A percentile compares a stretch with the other conserved stretches of the same genome.
These are phyloP conservation scores for Rhogogaster chlorosoma DNA, from an alignment of 2,888 invertebrate genomes.

Conservation along the genomic window DNA sequence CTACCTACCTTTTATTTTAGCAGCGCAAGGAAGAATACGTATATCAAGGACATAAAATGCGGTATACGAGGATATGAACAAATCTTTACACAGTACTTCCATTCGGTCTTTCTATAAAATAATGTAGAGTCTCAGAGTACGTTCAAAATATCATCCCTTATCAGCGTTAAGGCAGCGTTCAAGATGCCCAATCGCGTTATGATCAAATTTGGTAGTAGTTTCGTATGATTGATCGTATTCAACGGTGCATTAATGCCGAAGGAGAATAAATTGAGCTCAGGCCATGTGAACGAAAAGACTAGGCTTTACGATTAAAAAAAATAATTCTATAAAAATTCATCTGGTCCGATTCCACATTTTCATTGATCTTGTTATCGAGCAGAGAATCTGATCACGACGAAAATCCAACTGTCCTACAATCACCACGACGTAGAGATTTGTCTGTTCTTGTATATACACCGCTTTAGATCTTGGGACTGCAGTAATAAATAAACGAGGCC, in stretches of 20 bases:
- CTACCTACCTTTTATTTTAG: neutral
- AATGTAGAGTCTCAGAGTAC: neutral
- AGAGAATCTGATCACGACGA: neutral
- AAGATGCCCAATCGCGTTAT: neutral
- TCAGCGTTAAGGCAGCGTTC: neutral
- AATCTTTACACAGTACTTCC: neutral
- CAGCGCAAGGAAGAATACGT: neutral
- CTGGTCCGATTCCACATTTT: neutral
- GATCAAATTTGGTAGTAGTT: neutral
- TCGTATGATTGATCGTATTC: neutral
- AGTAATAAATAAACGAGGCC: neutral
- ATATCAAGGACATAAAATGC: neutral
- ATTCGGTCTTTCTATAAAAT: neutral
- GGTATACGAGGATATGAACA: neutral
- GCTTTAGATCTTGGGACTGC: neutral
- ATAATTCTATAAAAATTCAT: neutral
- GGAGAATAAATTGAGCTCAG: neutral
- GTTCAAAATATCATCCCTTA: neutral
- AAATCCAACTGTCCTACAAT: neutral
- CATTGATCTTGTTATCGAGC: neutral
- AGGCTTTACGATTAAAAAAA: neutral
- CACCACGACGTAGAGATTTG: neutral
- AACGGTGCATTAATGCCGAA: neutral
- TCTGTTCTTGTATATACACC: neutral
- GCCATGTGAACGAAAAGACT: neutral